phyloP scores from a whole-genome alignment of 2,888 invertebrate species.

The Ormyrus labotus region DNA sequence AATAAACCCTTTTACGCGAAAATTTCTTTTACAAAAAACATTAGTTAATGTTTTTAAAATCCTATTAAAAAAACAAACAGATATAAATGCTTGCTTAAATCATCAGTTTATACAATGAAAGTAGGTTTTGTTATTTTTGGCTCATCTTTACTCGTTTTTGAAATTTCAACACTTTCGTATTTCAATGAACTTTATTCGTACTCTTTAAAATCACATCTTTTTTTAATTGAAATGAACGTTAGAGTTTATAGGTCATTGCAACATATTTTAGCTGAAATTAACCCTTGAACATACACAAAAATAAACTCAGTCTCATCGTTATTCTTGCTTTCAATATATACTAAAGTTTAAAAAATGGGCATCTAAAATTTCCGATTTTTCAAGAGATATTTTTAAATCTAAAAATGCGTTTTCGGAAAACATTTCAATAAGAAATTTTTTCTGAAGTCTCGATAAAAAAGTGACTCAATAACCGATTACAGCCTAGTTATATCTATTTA shows the following conservation, averaged over 20 bases:
- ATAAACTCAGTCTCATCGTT: background rate
- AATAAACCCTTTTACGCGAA: no score
- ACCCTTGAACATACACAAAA: slow-evolving; percentile 6
- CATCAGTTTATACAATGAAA: slow-evolving; percentile 8
- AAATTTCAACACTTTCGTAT: slow-evolving; percentile 6
- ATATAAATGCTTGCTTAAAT: slow-evolving; percentile 12
- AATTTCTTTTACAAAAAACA: no score
- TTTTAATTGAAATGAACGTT: slow-evolving; percentile 16
- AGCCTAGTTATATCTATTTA: no score
- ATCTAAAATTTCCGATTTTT: no score
- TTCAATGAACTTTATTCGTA: slow-evolving; percentile 6
- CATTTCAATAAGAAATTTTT: no score
- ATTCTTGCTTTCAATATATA: background rate
- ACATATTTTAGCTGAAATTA: background rate
- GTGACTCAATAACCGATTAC: no score
- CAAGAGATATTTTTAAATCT: no score
- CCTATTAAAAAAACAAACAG: background rate
- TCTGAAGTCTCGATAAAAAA: no score
- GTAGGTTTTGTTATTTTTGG: slow-evolving; percentile 35
- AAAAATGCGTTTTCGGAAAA: no score
- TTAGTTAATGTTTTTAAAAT: background rate
- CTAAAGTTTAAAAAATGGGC: no score
- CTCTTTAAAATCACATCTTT: background rate
- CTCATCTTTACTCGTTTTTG: slow-evolving; percentile 1
- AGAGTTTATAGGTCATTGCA: slow-evolving; percentile 16